Evolutionary conservation across 2,797 vertebrate species (phyloP).

Genomic region (Gadopsis marmoratus): DNA sequence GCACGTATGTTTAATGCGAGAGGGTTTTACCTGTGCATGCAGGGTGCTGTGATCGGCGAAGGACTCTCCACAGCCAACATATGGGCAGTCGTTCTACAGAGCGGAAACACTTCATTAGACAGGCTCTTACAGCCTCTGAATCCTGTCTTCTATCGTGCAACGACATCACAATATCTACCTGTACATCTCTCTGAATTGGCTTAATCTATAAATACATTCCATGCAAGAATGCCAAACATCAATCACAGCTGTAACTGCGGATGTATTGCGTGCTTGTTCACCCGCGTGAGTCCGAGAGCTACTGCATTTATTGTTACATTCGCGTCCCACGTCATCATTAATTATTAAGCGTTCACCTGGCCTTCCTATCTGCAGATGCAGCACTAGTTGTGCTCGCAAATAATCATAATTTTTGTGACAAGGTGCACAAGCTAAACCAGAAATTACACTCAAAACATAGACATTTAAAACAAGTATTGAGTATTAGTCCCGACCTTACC

Average conservation of each 20-base stretch:
- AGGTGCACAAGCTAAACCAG: neutral
- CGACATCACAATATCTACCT: neutral
- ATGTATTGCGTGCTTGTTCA: neutral
- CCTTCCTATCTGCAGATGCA: conserved; percentile 7
- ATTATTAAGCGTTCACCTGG: conserved; percentile 42
- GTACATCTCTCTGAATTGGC: neutral
- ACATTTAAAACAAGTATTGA: neutral
- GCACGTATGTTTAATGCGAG: too few relatives aligned
- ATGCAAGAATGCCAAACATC: neutral
- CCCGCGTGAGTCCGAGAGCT: neutral
- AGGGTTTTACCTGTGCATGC: conserved; percentile 92
- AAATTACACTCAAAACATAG: neutral
- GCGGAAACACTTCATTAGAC: conserved; percentile 36
- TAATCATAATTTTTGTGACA: neutral
- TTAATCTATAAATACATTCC: neutral
- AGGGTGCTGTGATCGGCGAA: conserved; percentile 96
- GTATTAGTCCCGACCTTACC: conserved; percentile 77
- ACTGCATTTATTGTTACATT: conserved; percentile 21
- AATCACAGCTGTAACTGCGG: neutral
- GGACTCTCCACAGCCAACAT: conserved; percentile 97
- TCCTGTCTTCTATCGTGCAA: neutral
- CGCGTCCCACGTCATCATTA: conserved; percentile 17
- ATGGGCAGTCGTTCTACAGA: conserved; percentile 91
- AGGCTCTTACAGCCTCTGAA: neutral
- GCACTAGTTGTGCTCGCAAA: neutral